Base-by-base conservation (phyloP, 2,888 invertebrate species). In the Vanessa cardui region DNA sequence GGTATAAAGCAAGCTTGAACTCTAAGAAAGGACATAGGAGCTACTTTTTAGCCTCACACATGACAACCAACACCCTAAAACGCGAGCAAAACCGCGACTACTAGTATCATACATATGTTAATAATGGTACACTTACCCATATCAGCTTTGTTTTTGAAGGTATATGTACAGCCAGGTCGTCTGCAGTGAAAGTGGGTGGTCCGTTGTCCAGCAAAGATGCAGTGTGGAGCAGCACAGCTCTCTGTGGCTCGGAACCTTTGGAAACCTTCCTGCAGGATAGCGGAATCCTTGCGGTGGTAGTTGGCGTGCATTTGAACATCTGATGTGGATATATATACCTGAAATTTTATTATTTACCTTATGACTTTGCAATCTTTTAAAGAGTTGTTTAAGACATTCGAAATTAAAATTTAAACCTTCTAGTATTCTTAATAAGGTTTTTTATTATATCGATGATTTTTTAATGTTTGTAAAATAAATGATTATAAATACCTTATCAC, bases 231-330 rank as follows among this genome's bases (percentile, higher is more conserved):
- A 8, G 97, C 96, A 87, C 99, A 99, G 88, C 97, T 98, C 87
- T 99, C 99, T 0, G 98, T 98, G 0, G 99, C 99, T 18, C 99
- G 94, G 92, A 97, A 99, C 77, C 99, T 94, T 83, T 99, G 98
- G 92, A 99, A 99, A 0, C 99, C 99, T 86, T 99, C 99, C 83
- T 98, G 98, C 66, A 98, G 97, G 78, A 99, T 99, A 20, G 99
- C 99, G 0, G 98, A 98, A 87, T 99, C 99, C 86, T 99, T 99
- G 66, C 99, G 95, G 87, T 99, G 99, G 87, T 99, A 99, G 90
- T 99, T 99, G 5, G 99, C 98, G 88, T 99, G 99, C 99, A 99
- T 99, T 91, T 99, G 99, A 6, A 99, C 99, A 88, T 99, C 99
- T 60, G 99, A 99, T 5, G 99, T 99, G 79, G 98, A 98, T 83